phyloP scores from a whole-genome alignment of 2,113 vertebrate species.

The Glaucidium brasilianum region DNA sequence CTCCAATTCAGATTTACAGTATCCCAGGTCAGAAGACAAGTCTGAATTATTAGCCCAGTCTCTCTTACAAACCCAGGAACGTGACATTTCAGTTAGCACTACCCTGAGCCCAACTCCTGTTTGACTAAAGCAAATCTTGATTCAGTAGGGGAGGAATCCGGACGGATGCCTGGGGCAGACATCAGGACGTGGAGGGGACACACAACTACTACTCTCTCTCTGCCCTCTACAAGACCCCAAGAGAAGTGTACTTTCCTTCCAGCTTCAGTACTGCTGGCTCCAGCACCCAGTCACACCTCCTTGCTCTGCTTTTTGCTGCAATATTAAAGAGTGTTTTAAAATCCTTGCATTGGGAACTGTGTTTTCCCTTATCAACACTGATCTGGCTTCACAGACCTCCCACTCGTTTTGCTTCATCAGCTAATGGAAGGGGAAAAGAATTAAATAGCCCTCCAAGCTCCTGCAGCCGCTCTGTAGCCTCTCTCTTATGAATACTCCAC shows the following conservation, averaged over 20 bases:
- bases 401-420: conserved; percentile 17
- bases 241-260: neutral
- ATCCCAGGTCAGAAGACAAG: neutral
- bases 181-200: fast-evolving
- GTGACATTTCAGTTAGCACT: neutral
- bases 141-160: fast-evolving
- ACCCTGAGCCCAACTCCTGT: neutral
- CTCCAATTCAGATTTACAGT: neutral
- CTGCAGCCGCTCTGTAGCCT: neutral
- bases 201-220: neutral
- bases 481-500: neutral
- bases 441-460: neutral
- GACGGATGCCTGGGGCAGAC: neutral
- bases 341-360: neutral
- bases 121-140: neutral
- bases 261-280: neutral
- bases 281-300: neutral
- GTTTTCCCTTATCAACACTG: conserved; percentile 15
- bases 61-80: neutral
- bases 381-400: conserved; percentile 40
- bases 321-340: neutral
- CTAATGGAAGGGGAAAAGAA: conserved; percentile 30
- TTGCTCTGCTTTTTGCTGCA: neutral
- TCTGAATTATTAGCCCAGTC: neutral
- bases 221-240: fast-evolving